Base-by-base conservation (phyloP, 2,113 vertebrate genomes). In the Spheniscus mendiculus region DNA sequence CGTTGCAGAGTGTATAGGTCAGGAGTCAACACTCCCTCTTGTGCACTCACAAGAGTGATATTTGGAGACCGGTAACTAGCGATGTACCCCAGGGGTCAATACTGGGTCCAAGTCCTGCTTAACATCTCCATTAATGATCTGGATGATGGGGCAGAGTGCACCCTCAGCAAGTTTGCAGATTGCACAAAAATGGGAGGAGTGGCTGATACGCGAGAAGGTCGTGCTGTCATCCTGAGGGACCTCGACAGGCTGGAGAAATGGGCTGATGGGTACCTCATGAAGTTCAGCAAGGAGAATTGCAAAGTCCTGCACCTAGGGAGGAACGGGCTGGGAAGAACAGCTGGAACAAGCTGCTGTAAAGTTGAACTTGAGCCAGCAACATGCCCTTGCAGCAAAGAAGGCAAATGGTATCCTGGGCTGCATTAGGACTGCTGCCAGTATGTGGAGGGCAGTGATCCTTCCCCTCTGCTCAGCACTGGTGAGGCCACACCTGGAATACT, bases 181-280 rank as follows among this genome's bases (percentile, higher is more conserved):
- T 8, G 23, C 40, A 61, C 30, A 40, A 36, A 52, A 67, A 17
- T 32, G 26, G 29, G 38, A 83, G 26, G 34, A 72, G 29, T 11
- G 15, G 34, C 23, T 66, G 26, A 27, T 20, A 66, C 0, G 2
- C 1, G 3, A 49, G 10, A 47, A 11, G 11, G 32, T 71, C 6
- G 2, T 38, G 36, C 22, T 58, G 73, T 8, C 26, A n/a, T 52
- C 50, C 36, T 0, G 1, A 38, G 36, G 26, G 42, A 49, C 36
- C n/a, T 62, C 4, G 9, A 44, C 12, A 72, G 18, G 27, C 44
- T 81, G 67, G 19, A 63, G n/a, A 58, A 42, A 42, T 30, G 26
- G 14, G 14, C 59, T 59, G 59, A 59, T 9, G 20, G 23, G 38
- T 34, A 58, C 50, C 10, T 47, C 40, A n/a, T 74, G 34, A 69